Evolutionary conservation across 2,888 invertebrate species (phyloP), one percentile per base, ranked within the genome.

Genomic region (Antheraea yamamai): DNA sequence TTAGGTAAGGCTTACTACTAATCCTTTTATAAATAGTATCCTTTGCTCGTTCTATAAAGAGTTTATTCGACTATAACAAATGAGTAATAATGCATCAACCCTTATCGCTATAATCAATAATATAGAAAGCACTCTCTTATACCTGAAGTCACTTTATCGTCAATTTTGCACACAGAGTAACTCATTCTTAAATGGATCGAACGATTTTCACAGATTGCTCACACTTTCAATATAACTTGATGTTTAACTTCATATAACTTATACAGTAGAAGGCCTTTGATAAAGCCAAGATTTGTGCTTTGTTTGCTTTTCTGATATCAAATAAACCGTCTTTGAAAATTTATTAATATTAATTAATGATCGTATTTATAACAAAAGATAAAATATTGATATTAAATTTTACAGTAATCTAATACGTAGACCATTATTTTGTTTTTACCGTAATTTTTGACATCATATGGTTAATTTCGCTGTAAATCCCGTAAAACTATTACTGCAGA

Each of bases 21-120:
- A 88, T 89, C 87, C 85, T 87, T 89, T 92, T 93, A 92, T 92
- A 91, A 92, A 93, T 93, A 93, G 91, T 89, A 78, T 78, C 81
- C 78, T 78, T 76, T 78, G 68, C 35, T 78, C 75, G 80, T 75
- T 76, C 74, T 73, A 77, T 76, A 80, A 89, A 84, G 78, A 79
- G 75, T 85, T 76, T 79, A 83, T 77, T 77, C 76, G 72, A 74
- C 75, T 23, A 20, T 35, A 61, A 8, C 23, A 8, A 55, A 55
- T 75, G 80, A 75, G 74, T 75, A 52, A 88, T 84, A 85, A 75
- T 81, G 73, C 23, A 81, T 85, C 77, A 79, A 83, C 74, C 6
- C 6, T 0, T 3, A 39, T 35, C 8, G 3, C 0, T 2, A 26
- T 80, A 88, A 82, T 82, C 82, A 76, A 75, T 74, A 80, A 77